Percentiles rank a stretch among this genome's conserved stretches.
Evolutionary conservation across 1,140 invertebrate species (phyloP).

Genomic region (Musca domestica): DNA sequence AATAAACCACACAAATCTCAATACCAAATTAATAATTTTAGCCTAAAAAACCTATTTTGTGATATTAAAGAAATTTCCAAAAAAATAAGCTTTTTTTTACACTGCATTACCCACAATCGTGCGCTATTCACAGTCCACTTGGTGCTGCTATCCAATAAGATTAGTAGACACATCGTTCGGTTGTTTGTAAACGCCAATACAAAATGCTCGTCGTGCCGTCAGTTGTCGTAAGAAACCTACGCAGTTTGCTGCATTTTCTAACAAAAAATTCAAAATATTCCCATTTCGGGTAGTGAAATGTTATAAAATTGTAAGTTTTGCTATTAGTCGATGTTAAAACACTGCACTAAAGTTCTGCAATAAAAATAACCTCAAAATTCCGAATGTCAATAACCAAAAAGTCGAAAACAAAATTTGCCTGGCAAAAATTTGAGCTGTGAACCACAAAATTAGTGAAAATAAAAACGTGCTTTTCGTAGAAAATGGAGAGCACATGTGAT

Average conservation of each 20-base stretch:
- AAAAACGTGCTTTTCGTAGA: slow-evolving; percentile 5
- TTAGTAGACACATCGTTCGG: not conserved
- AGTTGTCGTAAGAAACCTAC: slow-evolving; percentile 17
- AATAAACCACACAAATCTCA: no score
- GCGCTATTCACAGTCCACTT: not conserved
- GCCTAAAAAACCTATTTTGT: no score
- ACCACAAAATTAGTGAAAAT: not conserved
- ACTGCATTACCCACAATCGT: no score
- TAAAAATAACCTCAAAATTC: slow-evolving; percentile 20
- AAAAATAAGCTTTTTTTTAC: no score
- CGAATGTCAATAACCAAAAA: no score
- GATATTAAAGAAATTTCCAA: no score
- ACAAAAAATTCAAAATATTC: slow-evolving; percentile 13
- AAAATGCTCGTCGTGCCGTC: slow-evolving; percentile 14
- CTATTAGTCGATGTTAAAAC: not conserved
- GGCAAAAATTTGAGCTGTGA: no score
- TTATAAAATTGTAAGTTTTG: slow-evolving; percentile 19
- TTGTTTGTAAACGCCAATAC: slow-evolving; percentile 14
- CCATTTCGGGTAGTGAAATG: slow-evolving; percentile 15
- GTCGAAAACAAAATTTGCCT: no score
- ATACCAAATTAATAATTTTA: no score
- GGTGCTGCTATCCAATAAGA: slow-evolving; percentile 8
- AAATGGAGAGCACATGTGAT: slow-evolving; percentile 24
- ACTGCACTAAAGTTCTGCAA: not conserved
- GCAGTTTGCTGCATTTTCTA: slow-evolving; percentile 12